Base-by-base conservation (phyloP, 2,797 vertebrate species). In the Spheniscus humboldti region DNA sequence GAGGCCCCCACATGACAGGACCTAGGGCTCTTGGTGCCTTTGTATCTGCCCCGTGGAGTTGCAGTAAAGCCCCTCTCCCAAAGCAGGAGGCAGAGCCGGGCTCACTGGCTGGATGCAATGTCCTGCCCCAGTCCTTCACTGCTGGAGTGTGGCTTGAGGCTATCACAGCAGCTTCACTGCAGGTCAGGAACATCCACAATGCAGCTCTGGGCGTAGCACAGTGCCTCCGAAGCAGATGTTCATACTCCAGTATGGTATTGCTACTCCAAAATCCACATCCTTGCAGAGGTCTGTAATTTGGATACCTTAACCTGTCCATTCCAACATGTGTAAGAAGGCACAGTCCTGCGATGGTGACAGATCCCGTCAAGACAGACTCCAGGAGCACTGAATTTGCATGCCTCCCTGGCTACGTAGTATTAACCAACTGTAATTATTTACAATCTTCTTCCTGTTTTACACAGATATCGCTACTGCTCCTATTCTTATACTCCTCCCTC, bases 341-440 rank as follows among this genome's bases (percentile, higher is more conserved):
- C 27, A 74, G 39, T 3, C 24, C 55, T 30, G 57, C 0, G 1
- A 20, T 7, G 25, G 37, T 6, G 55, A 5, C 6, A 37, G 69
- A 55, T 35, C n/a, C 37, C 41, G 1, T 4, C 5, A 31, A 10
- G 12, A 3, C 19, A 23, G 25, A 41, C 9, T 28, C 47, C 39
- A 20, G 71, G 10, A 72, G 31, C 31, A 2, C 25, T 6, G 39
- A 0, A 0, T 7, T 78, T 11, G 3, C 1, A 0, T 6, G 25
- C 9, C 73, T 82, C 47, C 39, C 50, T 63, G 33, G 18, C 14
- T 64, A 9, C 1, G 2, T 0, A 39, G 31, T 7, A 33, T 1
- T 10, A 56, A 18, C 7, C 56, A 50, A 59, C 24, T 56, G 50
- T 53, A 39, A 50, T 33, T 43, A 77, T 30, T 68, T 24, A 17